A percentile compares a stretch with the other conserved stretches of the same genome.
phyloP scores from a whole-genome alignment of 2,888 invertebrate species.

The Limnephilus rhombicus region DNA sequence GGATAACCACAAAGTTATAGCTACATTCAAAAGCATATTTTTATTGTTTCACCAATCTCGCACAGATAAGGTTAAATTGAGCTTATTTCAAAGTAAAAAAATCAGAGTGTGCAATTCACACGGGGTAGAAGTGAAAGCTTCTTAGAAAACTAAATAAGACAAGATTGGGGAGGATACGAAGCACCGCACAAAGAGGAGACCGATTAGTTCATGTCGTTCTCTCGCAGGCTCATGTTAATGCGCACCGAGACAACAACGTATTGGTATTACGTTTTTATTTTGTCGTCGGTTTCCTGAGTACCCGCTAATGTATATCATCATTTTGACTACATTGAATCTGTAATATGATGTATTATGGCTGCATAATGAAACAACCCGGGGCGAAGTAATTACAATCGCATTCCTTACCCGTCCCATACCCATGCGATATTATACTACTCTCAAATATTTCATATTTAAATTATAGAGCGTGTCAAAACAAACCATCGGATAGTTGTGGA shows the following conservation, averaged over 20 bases:
- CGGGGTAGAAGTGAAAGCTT: no score
- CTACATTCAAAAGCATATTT: no score
- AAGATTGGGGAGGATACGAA: no score
- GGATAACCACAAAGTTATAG: no score
- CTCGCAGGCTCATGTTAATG: background rate
- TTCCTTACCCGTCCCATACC: slow-evolving; percentile 44
- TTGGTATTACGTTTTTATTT: background rate
- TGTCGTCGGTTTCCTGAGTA: background rate
- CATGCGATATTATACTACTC: slow-evolving; percentile 32
- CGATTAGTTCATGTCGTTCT: no score
- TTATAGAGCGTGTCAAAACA: slow-evolving; percentile 63
- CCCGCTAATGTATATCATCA: background rate
- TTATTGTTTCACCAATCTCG: no score
- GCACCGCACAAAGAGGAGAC: no score
- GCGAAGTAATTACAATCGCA: slow-evolving; percentile 58
- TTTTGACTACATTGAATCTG: slow-evolving; percentile 22
- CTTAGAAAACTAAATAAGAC: no score
- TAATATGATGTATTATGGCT: background rate
- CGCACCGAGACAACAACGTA: background rate
- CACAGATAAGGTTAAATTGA: background rate
- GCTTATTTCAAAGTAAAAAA: background rate
- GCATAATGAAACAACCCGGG: slow-evolving; percentile 58
- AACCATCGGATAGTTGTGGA: slow-evolving; percentile 37
- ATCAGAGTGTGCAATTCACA: no score
- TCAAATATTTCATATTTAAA: slow-evolving; percentile 63